Evolutionary conservation across 2,113 vertebrate genomes (phyloP), one percentile per base, ranked within the genome.

Genomic region (Elephas maximus): DNA sequence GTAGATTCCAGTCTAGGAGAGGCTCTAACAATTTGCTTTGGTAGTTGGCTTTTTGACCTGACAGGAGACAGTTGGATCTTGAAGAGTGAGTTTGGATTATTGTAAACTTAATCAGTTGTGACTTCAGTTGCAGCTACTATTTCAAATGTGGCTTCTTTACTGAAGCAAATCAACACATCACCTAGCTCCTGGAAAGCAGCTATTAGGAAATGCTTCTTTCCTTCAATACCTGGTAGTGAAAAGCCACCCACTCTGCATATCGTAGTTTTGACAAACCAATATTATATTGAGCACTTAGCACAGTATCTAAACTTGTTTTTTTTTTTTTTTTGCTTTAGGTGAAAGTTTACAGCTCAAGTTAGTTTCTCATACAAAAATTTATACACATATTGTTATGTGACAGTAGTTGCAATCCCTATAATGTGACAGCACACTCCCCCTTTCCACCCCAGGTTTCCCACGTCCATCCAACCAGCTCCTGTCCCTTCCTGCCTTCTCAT

Each of bases 201-300:
- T 65, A 57, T 60, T 74, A 6, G 41, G 20, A 90, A 87, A 73
- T 33, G 33, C 18, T 48, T 10, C 20, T 24, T 9, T 7, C 0
- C n/a, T 37, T 37, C 37, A 37, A 37, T 37, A 37, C 37, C 37
- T 37, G 2, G 37, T 69, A 76, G 45, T 82, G 45, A 63, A 95
- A 93, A 82, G 12, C 23, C 69, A 69, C 57, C 48, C 33, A 20
- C 37, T 37, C 53, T 33, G 88, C n/a, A 57, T n/a, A 41, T 57
- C 69, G 63, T 5, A 20, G 26, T 87, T 90, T 87, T 93, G 85
- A 91, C 60, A 83, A 90, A 82, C 26, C 5, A 82, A n/a, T 37
- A 94, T 57, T 57, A 51, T 87, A 9, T 24, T 73, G 30, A 48
- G 37, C 26, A 60, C 7, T 67, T 8, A 67, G 15, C 20, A 79